Base-by-base conservation (phyloP, 2,113 vertebrate genomes). In the Uropsilus gracilis region DNA sequence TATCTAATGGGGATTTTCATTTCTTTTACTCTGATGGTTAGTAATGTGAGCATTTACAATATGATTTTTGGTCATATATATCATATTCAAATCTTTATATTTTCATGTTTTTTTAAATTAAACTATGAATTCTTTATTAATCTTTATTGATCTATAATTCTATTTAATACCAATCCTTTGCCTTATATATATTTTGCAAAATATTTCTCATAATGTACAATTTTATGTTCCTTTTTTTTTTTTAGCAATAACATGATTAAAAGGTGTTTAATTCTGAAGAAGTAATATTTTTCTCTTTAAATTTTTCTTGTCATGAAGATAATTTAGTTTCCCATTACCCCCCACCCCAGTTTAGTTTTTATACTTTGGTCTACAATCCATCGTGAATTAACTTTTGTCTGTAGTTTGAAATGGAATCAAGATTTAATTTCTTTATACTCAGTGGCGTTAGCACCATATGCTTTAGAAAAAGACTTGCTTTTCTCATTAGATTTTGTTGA, bases 111-210 rank as follows among this genome's bases (percentile, higher is more conserved):
- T 78, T 78, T 88, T 44, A 37, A 53, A 72, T 55, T 76, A 37
- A 68, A 24, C 66, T 91, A 3, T 42, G 89, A 84, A 22, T 57
- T 85, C 37, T 68, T 80, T 80, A 86, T 80, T 93, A 86, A 69
- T 61, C 50, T 48, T n/a, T n/a, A n/a, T n/a, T n/a, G n/a, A n/a
- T n/a, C n/a, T n/a, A n/a, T n/a, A n/a, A n/a, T n/a, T n/a, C n/a
- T n/a, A n/a, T n/a, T 82, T 4, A 7, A 66, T n/a, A 77, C 32
- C 22, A 76, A 5, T 85, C 13, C 17, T 30, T 71, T 50, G 82
- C 59, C 63, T 28, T 80, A 34, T 42, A 55, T 72, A 72, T 7
- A 61, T 72, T 63, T 80, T 63, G 50, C 9, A 63, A 50, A 72
- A 22, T 50, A 34, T 42, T 78, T 78, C 39, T 77, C 14, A 76